Percentiles rank a stretch among this genome's conserved stretches.
Conservation (phyloP, 2,888 invertebrate species). For the Drosophila peninsularis region DNA sequence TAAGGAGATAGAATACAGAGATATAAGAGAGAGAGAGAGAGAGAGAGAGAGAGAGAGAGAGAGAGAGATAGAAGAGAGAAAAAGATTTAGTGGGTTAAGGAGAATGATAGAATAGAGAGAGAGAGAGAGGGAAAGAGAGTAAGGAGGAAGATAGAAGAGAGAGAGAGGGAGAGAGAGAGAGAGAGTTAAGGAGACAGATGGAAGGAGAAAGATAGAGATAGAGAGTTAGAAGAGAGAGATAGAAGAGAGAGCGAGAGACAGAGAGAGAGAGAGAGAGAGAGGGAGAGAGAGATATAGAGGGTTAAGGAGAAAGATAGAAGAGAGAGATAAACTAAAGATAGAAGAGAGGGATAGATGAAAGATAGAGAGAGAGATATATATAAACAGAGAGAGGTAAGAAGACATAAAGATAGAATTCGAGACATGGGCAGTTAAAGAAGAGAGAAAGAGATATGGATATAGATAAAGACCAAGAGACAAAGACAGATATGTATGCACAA, state of each 20-base stretch:
- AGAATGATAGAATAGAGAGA: too few species aligned
- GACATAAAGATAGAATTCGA: background rate
- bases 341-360: background rate
- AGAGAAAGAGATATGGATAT: background rate
- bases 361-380: background rate
- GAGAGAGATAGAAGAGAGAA: background rate
- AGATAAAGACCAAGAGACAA: background rate
- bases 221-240: background rate
- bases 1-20: too few species aligned
- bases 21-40: background rate
- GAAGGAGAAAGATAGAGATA: fast-evolving
- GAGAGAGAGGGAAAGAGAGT: background rate
- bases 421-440: background rate
- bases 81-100: too few species aligned
- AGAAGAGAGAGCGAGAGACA: background rate
- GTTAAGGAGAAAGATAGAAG: too few species aligned
- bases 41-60: too few species aligned
- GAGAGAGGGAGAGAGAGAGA: background rate
- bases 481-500: too few species aligned
- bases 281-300: background rate
- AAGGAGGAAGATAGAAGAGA: background rate
- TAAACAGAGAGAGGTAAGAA: too few species aligned
- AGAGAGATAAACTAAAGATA: background rate
- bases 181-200: too few species aligned
- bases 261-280: too few species aligned